These are phyloP conservation scores for Notodonta ziczac DNA, from an alignment of 2,888 invertebrate species.

Conservation along the genomic window DNA sequence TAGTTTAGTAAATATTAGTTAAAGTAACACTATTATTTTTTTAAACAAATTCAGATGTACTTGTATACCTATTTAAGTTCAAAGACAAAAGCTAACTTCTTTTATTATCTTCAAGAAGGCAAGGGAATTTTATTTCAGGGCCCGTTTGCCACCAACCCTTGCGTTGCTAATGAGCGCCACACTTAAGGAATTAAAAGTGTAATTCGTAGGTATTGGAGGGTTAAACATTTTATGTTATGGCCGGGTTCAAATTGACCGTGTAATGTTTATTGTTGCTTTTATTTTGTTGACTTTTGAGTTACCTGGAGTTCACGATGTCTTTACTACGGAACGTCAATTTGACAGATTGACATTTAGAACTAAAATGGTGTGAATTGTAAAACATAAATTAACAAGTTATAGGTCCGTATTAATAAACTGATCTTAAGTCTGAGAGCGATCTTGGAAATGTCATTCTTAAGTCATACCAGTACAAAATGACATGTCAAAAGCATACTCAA, in stretches of 20 bases:
- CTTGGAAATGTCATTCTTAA: too few species aligned
- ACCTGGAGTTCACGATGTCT: too few species aligned
- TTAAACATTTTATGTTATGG: conserved; percentile 68
- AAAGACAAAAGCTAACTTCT: conserved; percentile 48
- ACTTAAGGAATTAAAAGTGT: conserved; percentile 71
- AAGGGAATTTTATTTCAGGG: conserved; percentile 66
- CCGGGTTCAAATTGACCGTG: conserved; percentile 63
- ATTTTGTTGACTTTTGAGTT: conserved; percentile 16
- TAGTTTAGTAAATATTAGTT: background rate
- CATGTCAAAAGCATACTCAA: too few species aligned
- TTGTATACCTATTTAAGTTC: background rate
- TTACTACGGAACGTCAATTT: too few species aligned
- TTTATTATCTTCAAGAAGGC: conserved; percentile 51
- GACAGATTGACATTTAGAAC: too few species aligned
- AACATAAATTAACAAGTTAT: too few species aligned
- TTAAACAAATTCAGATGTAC: too few species aligned
- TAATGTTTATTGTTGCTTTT: conserved; percentile 45
- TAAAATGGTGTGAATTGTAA: too few species aligned
- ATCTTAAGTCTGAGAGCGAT: too few species aligned
- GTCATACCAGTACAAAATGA: too few species aligned
- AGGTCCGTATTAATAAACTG: too few species aligned
- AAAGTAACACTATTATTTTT: too few species aligned
- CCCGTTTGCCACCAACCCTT: conserved; percentile 70
- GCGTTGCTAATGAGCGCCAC: conserved; percentile 68
- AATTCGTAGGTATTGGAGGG: conserved; percentile 60